Percentiles rank a stretch among this genome's conserved stretches.
Conservation (phyloP, 2,888 invertebrate genomes). For the Cylindroiulus punctatus region DNA sequence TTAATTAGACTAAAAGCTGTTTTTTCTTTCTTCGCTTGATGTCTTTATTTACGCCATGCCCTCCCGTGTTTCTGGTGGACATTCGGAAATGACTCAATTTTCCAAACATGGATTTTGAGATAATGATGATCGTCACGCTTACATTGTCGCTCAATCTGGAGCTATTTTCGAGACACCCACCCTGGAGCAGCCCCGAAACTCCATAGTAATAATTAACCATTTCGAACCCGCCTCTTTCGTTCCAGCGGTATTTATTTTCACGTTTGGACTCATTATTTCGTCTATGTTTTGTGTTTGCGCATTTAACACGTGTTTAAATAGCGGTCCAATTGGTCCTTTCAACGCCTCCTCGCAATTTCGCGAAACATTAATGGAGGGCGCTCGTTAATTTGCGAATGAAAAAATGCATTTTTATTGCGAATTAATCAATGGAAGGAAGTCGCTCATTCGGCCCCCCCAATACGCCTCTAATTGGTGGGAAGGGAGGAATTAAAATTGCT, state of each 20-base stretch:
- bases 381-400: background rate
- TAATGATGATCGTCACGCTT: too few relatives aligned
- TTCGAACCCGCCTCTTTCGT: background rate
- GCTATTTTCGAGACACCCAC: too few relatives aligned
- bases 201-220: background rate
- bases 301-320: background rate
- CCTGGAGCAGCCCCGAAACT: background rate
- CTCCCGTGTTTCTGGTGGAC: background rate
- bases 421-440: slow-evolving; percentile 2
- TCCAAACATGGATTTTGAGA: too few relatives aligned
- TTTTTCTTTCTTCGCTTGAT: background rate
- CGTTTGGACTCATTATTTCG: background rate
- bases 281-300: background rate
- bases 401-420: background rate
- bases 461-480: background rate
- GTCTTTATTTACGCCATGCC: background rate
- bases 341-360: background rate
- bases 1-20: slow-evolving; percentile 14
- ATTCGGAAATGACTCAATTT: too few relatives aligned
- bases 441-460: background rate
- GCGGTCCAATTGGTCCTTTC: background rate
- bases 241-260: background rate
- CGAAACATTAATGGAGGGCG: background rate
- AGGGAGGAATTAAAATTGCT: background rate
- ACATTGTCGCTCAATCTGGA: too few relatives aligned